These are phyloP conservation scores for Dasyornis broadbenti DNA, from an alignment of 2,113 vertebrate species.

Conservation along the genomic window DNA sequence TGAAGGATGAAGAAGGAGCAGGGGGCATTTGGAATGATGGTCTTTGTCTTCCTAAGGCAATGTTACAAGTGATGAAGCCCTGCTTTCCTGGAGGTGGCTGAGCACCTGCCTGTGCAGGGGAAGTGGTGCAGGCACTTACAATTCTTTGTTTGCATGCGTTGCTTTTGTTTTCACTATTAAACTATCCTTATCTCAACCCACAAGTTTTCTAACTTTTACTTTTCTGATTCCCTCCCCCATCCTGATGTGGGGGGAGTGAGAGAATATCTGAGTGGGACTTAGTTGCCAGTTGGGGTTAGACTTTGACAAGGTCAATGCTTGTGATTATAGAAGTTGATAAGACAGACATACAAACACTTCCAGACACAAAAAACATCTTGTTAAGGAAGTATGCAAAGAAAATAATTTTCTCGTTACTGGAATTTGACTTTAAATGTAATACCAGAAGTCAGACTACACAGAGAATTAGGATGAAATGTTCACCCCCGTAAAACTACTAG, in stretches of 20 bases:
- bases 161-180: background rate
- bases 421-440: background rate
- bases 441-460: background rate
- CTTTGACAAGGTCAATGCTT: background rate
- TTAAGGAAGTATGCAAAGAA: background rate
- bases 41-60: accelerated
- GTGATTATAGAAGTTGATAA: background rate
- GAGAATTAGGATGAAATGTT: background rate
- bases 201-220: background rate
- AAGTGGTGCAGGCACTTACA: background rate
- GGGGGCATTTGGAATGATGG: accelerated
- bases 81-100: background rate
- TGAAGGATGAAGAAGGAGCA: background rate
- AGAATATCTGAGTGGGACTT: background rate
- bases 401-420: background rate
- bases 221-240: background rate
- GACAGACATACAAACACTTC: background rate
- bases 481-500: background rate
- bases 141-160: accelerated
- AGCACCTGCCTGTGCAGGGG: background rate
- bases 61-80: accelerated
- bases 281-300: background rate
- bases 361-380: background rate
- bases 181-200: background rate
- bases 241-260: accelerated